A percentile compares a stretch with the other conserved stretches of the same genome.
These are phyloP conservation scores for Polymixis flavicincta DNA, from an alignment of 2,888 invertebrate genomes.

Conservation along the genomic window DNA sequence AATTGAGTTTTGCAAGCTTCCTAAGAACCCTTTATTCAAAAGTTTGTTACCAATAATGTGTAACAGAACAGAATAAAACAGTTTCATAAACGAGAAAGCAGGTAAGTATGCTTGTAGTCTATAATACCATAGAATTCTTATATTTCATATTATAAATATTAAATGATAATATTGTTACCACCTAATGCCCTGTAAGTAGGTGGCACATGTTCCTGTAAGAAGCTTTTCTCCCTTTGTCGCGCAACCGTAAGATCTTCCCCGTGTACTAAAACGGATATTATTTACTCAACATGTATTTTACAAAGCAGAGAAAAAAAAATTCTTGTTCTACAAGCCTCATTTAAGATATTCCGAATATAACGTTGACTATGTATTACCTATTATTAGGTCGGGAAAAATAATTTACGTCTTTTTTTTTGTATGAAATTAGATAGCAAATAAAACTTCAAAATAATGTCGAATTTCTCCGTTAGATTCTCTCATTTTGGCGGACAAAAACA, in stretches of 20 bases:
- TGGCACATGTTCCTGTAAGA: slow-evolving; percentile 14
- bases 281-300: slow-evolving; percentile 8
- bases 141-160: background rate
- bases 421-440: too few relatives aligned
- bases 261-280: background rate
- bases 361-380: background rate
- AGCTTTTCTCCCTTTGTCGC: slow-evolving; percentile 37
- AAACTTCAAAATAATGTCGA: too few relatives aligned
- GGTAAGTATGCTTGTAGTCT: background rate
- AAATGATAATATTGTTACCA: background rate
- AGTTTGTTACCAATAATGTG: too few relatives aligned
- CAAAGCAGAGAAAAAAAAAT: too few relatives aligned
- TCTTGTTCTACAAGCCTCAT: too few relatives aligned
- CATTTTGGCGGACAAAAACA: too few relatives aligned
- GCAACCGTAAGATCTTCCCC: background rate
- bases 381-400: too few relatives aligned
- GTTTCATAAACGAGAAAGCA: background rate
- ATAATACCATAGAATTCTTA: background rate
- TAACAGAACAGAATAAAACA: too few relatives aligned
- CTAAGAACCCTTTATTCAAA: too few relatives aligned
- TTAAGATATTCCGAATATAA: background rate
- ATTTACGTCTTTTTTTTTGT: too few relatives aligned
- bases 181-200: background rate
- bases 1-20: too few relatives aligned
- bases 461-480: too few relatives aligned